Evolutionary conservation across 1,140 invertebrate species (phyloP), one percentile per base, ranked within the genome.

Genomic region (Bicyclus anynana): DNA sequence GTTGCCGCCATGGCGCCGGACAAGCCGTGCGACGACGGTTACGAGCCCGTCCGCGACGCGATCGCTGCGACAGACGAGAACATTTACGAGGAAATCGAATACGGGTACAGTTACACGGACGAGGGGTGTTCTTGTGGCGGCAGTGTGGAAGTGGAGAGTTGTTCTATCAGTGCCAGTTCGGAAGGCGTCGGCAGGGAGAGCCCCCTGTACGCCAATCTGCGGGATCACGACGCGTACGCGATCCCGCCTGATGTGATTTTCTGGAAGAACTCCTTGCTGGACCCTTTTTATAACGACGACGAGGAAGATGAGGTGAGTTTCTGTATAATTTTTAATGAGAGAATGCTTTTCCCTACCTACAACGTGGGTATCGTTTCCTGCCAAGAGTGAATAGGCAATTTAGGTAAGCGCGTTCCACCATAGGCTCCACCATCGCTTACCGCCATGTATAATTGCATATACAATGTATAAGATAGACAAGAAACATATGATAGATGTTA

Each of bases 291-390:
- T 55, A 88, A 87, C 57, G 89, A 90, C 17, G 89, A 90, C 48
- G 89, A 90, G 59, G 89, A 90, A 49, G 87, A 90, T 64, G 89
- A 89, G 80, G 89, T 90, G 50, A 80, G 87, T 80, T 29, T 12
- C 1, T 10, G 29, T n/a, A 33, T 4, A 1, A 5, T 1, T 27
- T 27, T 27, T 26, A 7, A 7, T 27, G 10, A 2, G 1, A 4
- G n/a, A n/a, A n/a, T n/a, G n/a, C n/a, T n/a, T n/a, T n/a, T n/a
- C n/a, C n/a, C n/a, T n/a, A n/a, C n/a, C n/a, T n/a, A n/a, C n/a
- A n/a, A n/a, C n/a, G n/a, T n/a, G n/a, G n/a, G n/a, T n/a, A n/a
- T n/a, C n/a, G n/a, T n/a, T n/a, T n/a, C n/a, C n/a, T n/a, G n/a
- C n/a, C n/a, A n/a, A n/a, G n/a, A n/a, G n/a, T n/a, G n/a, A n/a